These are phyloP conservation scores for Sebastes taczanowskii DNA, from an alignment of 2,797 vertebrate genomes.

Conservation along the genomic window DNA sequence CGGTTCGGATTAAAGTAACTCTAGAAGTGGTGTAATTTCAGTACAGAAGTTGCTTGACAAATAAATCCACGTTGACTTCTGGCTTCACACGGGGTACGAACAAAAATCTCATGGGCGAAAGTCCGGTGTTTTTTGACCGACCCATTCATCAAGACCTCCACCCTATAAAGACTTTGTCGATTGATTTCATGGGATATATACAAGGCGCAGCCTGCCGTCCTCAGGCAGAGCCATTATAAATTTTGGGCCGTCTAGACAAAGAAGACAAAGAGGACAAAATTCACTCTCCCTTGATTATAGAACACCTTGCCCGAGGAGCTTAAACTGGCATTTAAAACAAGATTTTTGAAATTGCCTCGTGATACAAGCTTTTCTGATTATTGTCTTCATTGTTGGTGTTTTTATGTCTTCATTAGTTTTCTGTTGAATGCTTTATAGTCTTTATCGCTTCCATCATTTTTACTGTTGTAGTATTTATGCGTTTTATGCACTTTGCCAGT, in stretches of 20 bases:
- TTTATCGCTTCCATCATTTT: neutral
- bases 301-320: neutral
- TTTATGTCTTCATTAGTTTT: constrained; percentile 1
- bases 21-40: rapidly evolving
- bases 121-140: neutral
- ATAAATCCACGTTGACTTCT: neutral
- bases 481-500: neutral
- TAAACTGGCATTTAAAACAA: neutral
- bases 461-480: neutral
- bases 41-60: neutral
- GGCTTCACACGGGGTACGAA: neutral
- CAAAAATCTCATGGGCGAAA: neutral
- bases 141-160: neutral
- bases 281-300: neutral
- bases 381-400: neutral
- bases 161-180: neutral
- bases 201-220: neutral
- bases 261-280: neutral
- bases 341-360: neutral
- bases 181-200: too few species aligned
- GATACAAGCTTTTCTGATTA: neutral
- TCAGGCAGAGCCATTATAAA: constrained; percentile 1
- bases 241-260: neutral
- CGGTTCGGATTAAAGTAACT: neutral
- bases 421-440: neutral